Base-by-base conservation (phyloP, 1,140 invertebrate species). In the Eufriesea mexicana region DNA sequence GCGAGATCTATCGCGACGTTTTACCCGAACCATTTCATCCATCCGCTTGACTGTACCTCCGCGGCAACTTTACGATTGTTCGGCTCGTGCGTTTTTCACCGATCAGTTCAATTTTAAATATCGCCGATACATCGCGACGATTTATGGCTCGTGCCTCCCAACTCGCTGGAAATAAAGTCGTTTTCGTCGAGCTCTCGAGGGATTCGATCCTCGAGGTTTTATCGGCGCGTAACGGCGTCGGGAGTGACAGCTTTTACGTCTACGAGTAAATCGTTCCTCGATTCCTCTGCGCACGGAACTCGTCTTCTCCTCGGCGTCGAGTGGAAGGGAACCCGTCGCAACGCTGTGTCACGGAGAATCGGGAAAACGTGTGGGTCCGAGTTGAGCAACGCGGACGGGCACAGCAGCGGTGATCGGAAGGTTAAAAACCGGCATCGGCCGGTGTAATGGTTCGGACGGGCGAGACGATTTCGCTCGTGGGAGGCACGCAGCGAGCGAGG, bases 41-140 rank as follows among this genome's bases (percentile, higher is more conserved):
- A 62, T 62, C 25, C 18, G 28, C 2, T 25, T 62, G 59, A 62
- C 59, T 28, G 18, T n/a, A n/a, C n/a, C n/a, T 62, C 25, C 12
- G 28, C 25, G 16, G 5, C 2, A n/a, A 23, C 18, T 25, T 51
- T 20, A 20, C 68, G 68, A 51, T 47, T 8, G 25, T 68, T 49
- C n/a, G 2, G 2, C n/a, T 8, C 42, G 45, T 49, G 25, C 14
- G 23, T 5, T 64, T 35, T 20, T 35, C 62, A n/a, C 18, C 9
- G 28, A n/a, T 55, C 7, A 45, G 14, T 47, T 74, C 20, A 59
- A 74, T 74, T 74, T 74, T 45, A 74, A 59, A 74, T 74, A 42
- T 59, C 5, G 16, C 23, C 12, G 47, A 49, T 68, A 68, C 49
- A 57, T 73, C 25, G 16, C 25, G 5, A 35, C 14, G n/a, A 16